Percentiles rank a stretch among this genome's conserved stretches.
Conservation (phyloP, 1,140 invertebrate species). For the Drosophila navojoa region DNA sequence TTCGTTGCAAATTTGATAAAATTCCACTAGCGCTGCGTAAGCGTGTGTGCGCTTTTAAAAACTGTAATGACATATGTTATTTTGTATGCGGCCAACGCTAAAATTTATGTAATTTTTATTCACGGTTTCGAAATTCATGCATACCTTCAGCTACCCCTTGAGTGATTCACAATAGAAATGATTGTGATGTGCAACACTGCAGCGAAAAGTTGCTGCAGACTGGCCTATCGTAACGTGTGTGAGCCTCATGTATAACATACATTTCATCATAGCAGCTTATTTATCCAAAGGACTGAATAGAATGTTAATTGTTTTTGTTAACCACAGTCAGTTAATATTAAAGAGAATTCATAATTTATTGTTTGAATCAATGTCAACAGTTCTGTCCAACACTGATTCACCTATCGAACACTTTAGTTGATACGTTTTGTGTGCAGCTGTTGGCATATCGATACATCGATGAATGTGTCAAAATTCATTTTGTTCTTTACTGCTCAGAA, state of each 20-base stretch:
- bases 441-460: slow-evolving; percentile 17
- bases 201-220: slow-evolving; percentile 7
- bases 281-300: neutral
- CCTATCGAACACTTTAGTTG: neutral
- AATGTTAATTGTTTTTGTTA: too few species aligned
- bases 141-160: slow-evolving; percentile 60
- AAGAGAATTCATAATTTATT: too few species aligned
- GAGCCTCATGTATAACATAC: neutral
- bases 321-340: neutral
- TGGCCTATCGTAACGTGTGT: slow-evolving; percentile 19
- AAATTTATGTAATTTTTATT: slow-evolving; percentile 73
- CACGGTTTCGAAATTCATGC: slow-evolving; percentile 31
- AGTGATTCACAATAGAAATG: slow-evolving; percentile 45
- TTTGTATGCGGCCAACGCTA: slow-evolving; percentile 19
- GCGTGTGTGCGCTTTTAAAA: slow-evolving; percentile 58
- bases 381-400: neutral
- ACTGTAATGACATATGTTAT: slow-evolving; percentile 71
- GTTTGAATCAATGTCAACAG: too few species aligned
- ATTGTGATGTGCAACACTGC: slow-evolving; percentile 29
- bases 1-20: slow-evolving; percentile 28
- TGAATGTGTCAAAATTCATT: slow-evolving; percentile 8
- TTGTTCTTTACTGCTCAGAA: slow-evolving; percentile 37
- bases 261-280: neutral
- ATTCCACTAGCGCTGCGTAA: slow-evolving; percentile 46
- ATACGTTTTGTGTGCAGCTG: neutral